These are phyloP conservation scores for Laothoe populi DNA, from an alignment of 2,888 invertebrate species.

Conservation along the genomic window DNA sequence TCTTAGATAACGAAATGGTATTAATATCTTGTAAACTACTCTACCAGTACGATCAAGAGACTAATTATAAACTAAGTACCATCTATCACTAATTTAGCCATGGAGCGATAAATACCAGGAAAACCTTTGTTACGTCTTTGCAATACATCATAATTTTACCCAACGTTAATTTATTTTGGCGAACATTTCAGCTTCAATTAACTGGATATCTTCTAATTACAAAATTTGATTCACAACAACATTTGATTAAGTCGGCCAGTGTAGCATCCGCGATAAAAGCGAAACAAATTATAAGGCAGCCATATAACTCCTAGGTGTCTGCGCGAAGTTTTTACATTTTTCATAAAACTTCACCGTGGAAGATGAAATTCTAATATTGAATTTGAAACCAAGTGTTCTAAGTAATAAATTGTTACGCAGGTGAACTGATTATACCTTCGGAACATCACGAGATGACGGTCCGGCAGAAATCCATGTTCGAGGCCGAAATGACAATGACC, in stretches of 20 bases:
- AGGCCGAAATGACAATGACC: slow-evolving; percentile 93
- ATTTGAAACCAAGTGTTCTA: slow-evolving; percentile 77
- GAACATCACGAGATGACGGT: slow-evolving; percentile 92
- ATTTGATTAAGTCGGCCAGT: slow-evolving; percentile 61
- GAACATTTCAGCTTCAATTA: slow-evolving; percentile 26
- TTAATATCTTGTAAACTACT: too few species aligned
- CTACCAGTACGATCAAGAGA: too few species aligned
- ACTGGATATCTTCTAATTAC: slow-evolving; percentile 21
- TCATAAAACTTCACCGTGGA: slow-evolving; percentile 78
- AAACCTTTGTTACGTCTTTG: slow-evolving; percentile 26
- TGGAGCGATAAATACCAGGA: slow-evolving; percentile 20
- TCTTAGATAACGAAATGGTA: too few species aligned
- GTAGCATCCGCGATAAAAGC: slow-evolving; percentile 71
- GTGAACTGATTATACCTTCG: slow-evolving; percentile 94
- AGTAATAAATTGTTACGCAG: slow-evolving; percentile 82
- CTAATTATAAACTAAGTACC: background rate
- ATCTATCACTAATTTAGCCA: background rate
- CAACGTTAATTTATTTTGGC: slow-evolving; percentile 6
- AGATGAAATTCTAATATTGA: slow-evolving; percentile 83
- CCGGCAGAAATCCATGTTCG: slow-evolving; percentile 90
- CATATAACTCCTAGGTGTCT: slow-evolving; percentile 81
- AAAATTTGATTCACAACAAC: slow-evolving; percentile 52
- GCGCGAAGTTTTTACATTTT: slow-evolving; percentile 81
- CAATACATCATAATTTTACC: slow-evolving; percentile 14
- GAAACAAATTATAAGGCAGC: slow-evolving; percentile 81